Evolutionary conservation across 2,797 vertebrate species (phyloP).

Genomic region (Mus caroli): DNA sequence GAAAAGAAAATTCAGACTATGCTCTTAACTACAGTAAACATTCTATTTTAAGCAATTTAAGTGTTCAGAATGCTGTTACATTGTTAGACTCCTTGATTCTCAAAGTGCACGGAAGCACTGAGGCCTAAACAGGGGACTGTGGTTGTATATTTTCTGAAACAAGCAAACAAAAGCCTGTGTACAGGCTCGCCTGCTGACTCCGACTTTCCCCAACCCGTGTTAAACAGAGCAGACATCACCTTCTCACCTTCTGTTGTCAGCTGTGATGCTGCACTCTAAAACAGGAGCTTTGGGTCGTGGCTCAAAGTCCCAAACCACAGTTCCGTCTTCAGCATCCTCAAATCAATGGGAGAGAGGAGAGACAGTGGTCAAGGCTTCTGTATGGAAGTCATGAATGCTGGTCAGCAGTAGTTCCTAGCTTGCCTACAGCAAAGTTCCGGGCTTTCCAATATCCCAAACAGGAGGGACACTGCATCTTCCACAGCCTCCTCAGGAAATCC

Average conservation of each 20-base stretch:
- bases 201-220: constrained; percentile 1
- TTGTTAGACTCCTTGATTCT: background rate
- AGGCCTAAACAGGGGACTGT: background rate
- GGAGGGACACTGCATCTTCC: background rate
- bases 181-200: background rate
- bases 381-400: background rate
- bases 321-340: constrained; percentile 82
- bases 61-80: background rate
- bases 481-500: fast-evolving
- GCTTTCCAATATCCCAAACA: background rate
- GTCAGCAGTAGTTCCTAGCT: background rate
- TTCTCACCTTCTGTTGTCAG: constrained; percentile 89
- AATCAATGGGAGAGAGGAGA: constrained; percentile 68
- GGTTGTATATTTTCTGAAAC: background rate
- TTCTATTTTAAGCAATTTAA: background rate
- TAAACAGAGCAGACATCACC: constrained; percentile 81
- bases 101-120: background rate
- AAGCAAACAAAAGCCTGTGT: background rate
- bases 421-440: background rate
- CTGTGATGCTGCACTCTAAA: constrained; percentile 86
- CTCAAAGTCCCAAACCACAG: constrained; percentile 83
- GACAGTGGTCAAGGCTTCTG: constrained; percentile 24
- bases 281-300: constrained; percentile 83
- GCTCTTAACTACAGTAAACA: background rate
- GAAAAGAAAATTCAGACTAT: background rate